phyloP scores from a whole-genome alignment of 2,888 invertebrate species.

The Mycalesis mineus region DNA sequence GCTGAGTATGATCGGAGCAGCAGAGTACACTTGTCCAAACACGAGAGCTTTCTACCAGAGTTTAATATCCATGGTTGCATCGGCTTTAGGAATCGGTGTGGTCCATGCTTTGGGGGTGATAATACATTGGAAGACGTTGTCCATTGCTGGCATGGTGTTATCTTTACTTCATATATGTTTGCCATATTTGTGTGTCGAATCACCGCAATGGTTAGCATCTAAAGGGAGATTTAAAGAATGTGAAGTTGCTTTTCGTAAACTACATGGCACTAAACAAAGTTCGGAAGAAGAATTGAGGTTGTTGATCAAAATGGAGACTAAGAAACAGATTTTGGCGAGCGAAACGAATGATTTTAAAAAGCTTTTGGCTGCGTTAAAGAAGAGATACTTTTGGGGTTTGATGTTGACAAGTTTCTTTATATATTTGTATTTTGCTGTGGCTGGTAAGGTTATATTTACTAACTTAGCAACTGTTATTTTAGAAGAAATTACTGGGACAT shows the following conservation, averaged over 20 bases:
- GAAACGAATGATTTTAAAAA: background rate
- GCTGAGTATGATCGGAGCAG: background rate
- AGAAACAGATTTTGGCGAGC: background rate
- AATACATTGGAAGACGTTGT: background rate
- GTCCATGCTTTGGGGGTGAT: background rate
- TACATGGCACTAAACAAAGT: background rate
- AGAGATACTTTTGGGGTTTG: slow-evolving; percentile 25
- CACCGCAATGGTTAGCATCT: background rate
- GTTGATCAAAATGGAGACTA: background rate
- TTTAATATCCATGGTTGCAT: background rate
- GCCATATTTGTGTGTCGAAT: background rate
- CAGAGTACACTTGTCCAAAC: background rate
- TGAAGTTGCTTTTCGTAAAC: background rate
- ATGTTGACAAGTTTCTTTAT: background rate
- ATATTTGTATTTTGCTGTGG: slow-evolving; percentile 9
- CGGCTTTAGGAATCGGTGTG: background rate
- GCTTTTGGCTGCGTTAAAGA: background rate
- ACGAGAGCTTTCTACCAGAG: background rate
- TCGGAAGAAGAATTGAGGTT: background rate
- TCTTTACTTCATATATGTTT: background rate
- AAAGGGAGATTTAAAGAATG: background rate
- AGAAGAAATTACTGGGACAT: slow-evolving; percentile 9
- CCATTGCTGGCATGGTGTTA: background rate
- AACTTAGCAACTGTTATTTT: slow-evolving; percentile 9
- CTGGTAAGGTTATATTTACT: slow-evolving; percentile 21